These are phyloP conservation scores for Crocallis elinguaria DNA, from an alignment of 2,888 invertebrate species.

Conservation along the genomic window DNA sequence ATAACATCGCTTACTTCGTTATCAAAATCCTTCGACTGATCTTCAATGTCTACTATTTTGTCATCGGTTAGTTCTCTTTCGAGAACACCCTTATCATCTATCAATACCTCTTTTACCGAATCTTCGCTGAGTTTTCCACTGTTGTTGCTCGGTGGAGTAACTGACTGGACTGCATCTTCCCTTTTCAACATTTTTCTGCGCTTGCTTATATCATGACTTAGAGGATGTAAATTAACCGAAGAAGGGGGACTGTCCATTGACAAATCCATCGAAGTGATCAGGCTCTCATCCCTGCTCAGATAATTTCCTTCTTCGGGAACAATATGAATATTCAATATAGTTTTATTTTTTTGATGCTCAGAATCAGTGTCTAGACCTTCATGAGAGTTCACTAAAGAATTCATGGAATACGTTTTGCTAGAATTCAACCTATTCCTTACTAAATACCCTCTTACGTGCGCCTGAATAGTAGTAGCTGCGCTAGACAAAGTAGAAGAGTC, in stretches of 20 bases:
- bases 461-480: constrained; percentile 88
- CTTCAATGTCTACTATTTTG: constrained; percentile 24
- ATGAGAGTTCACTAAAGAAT: constrained; percentile 66
- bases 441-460: constrained; percentile 88
- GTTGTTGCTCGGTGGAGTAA: constrained; percentile 77
- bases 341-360: constrained; percentile 65
- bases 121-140: constrained; percentile 79
- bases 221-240: constrained; percentile 71
- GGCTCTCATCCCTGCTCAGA: constrained; percentile 74
- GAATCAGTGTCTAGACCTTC: constrained; percentile 64
- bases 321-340: constrained; percentile 76
- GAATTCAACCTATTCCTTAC: constrained; percentile 82
- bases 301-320: constrained; percentile 71
- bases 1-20: constrained; percentile 43
- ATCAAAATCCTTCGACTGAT: constrained; percentile 20
- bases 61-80: constrained; percentile 29
- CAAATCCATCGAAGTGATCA: constrained; percentile 72
- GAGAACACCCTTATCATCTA: constrained; percentile 41
- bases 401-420: constrained; percentile 69
- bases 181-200: constrained; percentile 76
- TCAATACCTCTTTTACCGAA: constrained; percentile 61
- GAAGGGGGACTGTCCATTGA: constrained; percentile 76
- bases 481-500: constrained; percentile 81
- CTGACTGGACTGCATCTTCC: constrained; percentile 80
- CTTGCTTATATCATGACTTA: constrained; percentile 73